Evolutionary conservation across 2,797 vertebrate species (phyloP).

Genomic region (Intellagama lesueurii): DNA sequence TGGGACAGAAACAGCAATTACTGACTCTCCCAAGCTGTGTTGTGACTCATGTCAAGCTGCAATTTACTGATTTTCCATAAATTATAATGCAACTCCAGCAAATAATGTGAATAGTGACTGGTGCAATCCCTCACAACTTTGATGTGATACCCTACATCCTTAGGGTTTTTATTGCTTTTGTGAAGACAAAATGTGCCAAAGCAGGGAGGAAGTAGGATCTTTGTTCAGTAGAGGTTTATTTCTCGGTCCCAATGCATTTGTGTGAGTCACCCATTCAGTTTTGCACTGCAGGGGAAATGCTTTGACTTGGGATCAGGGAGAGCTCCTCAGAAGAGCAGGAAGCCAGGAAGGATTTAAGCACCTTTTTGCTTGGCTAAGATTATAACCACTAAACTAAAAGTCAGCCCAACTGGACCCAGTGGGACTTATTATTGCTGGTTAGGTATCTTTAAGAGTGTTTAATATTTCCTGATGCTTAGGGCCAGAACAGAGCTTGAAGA

Average conservation of each 20-base stretch:
- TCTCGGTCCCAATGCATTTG: conserved; percentile 18
- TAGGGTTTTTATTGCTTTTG: conserved; percentile 42
- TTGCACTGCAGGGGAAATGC: conserved; percentile 41
- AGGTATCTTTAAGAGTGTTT: not conserved
- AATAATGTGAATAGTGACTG: conserved; percentile 47
- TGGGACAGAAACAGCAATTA: conserved; percentile 23
- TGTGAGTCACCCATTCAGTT: conserved; percentile 60
- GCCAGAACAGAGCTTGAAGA: too few relatives aligned
- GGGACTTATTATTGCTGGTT: not conserved
- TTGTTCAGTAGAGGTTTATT: conserved; percentile 50
- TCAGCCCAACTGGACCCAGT: not conserved
- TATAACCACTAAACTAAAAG: not conserved
- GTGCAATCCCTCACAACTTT: conserved; percentile 38
- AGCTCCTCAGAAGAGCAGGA: not conserved
- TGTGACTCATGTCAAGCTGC: conserved; percentile 51
- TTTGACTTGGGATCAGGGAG: not conserved
- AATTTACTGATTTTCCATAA: conserved; percentile 61
- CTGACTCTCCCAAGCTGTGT: not conserved
- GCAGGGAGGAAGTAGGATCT: conserved; percentile 14
- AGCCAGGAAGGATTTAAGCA: not conserved
- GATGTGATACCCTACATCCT: conserved; percentile 33
- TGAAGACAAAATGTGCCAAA: conserved; percentile 36
- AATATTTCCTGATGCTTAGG: not conserved
- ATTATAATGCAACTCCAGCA: conserved; percentile 54
- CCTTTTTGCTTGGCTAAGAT: not conserved